Evolutionary conservation across 92 coral and sea anemone species (phyloP).

Genomic region (Parazoanthus swiftii): DNA sequence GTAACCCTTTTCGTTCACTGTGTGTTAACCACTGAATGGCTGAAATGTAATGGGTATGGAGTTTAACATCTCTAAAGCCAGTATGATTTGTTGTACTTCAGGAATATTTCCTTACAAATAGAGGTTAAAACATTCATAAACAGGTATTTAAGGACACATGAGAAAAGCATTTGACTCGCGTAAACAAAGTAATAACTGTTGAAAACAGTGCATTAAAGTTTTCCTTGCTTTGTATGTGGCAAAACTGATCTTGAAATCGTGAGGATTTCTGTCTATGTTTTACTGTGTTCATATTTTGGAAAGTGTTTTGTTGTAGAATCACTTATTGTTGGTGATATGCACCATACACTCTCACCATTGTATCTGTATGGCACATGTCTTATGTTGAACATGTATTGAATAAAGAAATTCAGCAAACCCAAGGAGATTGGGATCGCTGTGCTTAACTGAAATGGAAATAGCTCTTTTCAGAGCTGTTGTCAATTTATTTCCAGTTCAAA

Average conservation of each 20-base stretch:
- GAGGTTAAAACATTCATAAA: background rate
- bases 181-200: too few relatives aligned
- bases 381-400: background rate
- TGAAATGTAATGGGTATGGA: background rate
- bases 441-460: background rate
- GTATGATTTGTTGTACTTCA: background rate
- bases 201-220: background rate
- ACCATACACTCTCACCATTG: background rate
- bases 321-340: background rate
- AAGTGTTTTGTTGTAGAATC: background rate
- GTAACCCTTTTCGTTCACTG: too few relatives aligned
- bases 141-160: background rate
- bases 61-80: background rate
- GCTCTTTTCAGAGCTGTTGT: slow-evolving; percentile 19
- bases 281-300: background rate
- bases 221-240: background rate
- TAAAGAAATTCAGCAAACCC: background rate
- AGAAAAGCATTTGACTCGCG: background rate
- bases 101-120: background rate
- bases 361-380: background rate
- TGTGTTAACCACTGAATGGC: too few relatives aligned
- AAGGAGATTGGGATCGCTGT: background rate
- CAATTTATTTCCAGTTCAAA: too few relatives aligned
- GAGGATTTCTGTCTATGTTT: too few relatives aligned
- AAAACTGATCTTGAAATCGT: too few relatives aligned